A percentile compares a stretch with the other conserved stretches of the same genome.
phyloP scores from a whole-genome alignment of 2,113 vertebrate species.

The Sclerurus mexicanus region DNA sequence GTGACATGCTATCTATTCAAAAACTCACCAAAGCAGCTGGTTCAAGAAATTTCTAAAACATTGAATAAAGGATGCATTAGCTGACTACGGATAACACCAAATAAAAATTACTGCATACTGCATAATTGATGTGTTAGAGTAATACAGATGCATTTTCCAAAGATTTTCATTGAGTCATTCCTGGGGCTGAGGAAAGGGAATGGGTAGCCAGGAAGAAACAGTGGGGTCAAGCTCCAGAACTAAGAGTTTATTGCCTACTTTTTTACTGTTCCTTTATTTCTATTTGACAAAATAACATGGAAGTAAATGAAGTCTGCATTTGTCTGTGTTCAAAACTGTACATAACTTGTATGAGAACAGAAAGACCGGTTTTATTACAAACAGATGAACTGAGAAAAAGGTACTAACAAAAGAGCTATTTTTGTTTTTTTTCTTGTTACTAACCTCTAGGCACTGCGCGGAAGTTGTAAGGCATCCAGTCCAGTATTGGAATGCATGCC shows the following conservation, averaged over 20 bases:
- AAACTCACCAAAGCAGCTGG: neutral
- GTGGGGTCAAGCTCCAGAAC: neutral
- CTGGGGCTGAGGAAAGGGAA: neutral
- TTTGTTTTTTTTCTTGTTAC: too few relatives aligned
- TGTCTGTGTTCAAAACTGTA: neutral
- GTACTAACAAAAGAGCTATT: too few relatives aligned
- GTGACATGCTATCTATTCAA: neutral
- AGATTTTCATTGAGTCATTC: neutral
- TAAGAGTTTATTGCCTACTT: neutral
- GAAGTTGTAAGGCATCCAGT: too few relatives aligned
- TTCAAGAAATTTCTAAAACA: neutral
- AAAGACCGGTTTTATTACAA: too few relatives aligned
- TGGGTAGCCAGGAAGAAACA: neutral
- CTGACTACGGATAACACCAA: neutral
- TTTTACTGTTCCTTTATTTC: neutral
- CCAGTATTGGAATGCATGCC: too few relatives aligned
- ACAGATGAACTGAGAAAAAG: too few relatives aligned
- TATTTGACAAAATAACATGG: neutral
- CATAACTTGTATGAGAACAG: too few relatives aligned
- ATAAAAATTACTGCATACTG: neutral
- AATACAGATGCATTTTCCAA: neutral
- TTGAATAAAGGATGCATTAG: neutral
- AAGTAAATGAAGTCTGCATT: neutral
- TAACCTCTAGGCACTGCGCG: too few relatives aligned
- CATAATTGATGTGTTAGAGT: neutral